Evolutionary conservation across 1,140 invertebrate species (phyloP).

Genomic region (Panonychus citri): DNA sequence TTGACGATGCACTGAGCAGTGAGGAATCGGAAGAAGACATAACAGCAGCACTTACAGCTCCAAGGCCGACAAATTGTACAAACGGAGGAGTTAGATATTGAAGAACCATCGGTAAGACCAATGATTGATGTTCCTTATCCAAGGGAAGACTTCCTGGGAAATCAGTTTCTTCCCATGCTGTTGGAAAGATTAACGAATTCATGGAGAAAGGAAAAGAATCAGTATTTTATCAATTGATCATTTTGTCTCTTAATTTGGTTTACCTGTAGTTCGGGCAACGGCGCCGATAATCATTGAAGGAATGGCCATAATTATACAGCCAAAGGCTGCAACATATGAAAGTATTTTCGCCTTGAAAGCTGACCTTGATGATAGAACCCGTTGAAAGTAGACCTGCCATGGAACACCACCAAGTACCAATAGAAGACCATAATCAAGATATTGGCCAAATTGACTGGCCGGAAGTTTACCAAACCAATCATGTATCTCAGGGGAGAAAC

Average conservation of each 20-base stretch:
- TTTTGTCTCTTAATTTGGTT: slow-evolving; percentile 14
- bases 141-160: slow-evolving; percentile 41
- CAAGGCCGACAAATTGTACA: slow-evolving; percentile 85
- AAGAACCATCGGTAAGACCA: slow-evolving; percentile 87
- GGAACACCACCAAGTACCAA: slow-evolving; percentile 92
- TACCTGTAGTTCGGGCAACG: slow-evolving; percentile 62
- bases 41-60: slow-evolving; percentile 90
- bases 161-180: slow-evolving; percentile 70
- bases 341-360: slow-evolving; percentile 72
- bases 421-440: slow-evolving; percentile 71
- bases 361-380: slow-evolving; percentile 83
- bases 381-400: slow-evolving; percentile 97
- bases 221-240: slow-evolving; percentile 12
- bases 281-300: slow-evolving; percentile 87
- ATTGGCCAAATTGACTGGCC: slow-evolving; percentile 48
- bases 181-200: too few species aligned
- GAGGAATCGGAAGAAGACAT: slow-evolving; percentile 97
- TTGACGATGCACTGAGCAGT: slow-evolving; percentile 80
- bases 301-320: slow-evolving; percentile 86
- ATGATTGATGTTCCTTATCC: slow-evolving; percentile 50
- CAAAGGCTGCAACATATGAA: slow-evolving; percentile 84
- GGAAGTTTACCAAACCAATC: slow-evolving; percentile 64
- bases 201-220: too few species aligned
- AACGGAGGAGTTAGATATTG: slow-evolving; percentile 76
- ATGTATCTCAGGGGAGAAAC: slow-evolving; percentile 49